phyloP scores from a whole-genome alignment of 2,797 vertebrate species.

The Semotilus atromaculatus region DNA sequence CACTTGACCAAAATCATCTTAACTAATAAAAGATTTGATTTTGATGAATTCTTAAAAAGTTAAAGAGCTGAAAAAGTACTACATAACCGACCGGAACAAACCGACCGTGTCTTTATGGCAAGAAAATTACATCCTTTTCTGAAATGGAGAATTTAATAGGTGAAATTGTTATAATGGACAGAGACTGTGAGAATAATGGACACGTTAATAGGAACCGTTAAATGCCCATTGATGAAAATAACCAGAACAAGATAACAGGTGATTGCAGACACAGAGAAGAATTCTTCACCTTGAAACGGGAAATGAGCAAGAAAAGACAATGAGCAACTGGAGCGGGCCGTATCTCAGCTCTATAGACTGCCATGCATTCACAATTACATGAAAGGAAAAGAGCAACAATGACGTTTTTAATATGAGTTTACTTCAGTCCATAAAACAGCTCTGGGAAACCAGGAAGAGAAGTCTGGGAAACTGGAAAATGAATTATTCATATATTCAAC shows the following conservation, averaged over 20 bases:
- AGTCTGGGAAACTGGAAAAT: background rate
- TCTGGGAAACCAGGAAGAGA: background rate
- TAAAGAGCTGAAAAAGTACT: background rate
- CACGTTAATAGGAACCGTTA: constrained; percentile 9
- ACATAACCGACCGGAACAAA: background rate
- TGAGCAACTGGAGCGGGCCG: constrained; percentile 51
- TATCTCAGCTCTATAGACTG: constrained; percentile 66
- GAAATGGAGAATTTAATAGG: constrained; percentile 16
- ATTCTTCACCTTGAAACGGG: constrained; percentile 62
- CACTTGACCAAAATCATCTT: background rate
- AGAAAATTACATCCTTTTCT: constrained; percentile 5
- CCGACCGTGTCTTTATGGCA: constrained; percentile 25
- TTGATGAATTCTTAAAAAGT: background rate
- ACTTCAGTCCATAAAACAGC: constrained; percentile 20
- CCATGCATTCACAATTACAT: constrained; percentile 65
- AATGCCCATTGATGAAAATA: constrained; percentile 58
- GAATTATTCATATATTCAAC: background rate
- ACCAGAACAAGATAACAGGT: constrained; percentile 63
- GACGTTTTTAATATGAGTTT: constrained; percentile 61
- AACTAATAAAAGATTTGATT: background rate
- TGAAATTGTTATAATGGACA: constrained; percentile 10
- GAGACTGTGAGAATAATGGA: constrained; percentile 20
- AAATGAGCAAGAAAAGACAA: constrained; percentile 66
- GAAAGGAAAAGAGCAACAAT: constrained; percentile 67
- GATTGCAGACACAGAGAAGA: constrained; percentile 63